Percentiles rank a stretch among this genome's conserved stretches.
Evolutionary conservation across 2,797 vertebrate genomes (phyloP).

Genomic region (Pelodytes ibericus): DNA sequence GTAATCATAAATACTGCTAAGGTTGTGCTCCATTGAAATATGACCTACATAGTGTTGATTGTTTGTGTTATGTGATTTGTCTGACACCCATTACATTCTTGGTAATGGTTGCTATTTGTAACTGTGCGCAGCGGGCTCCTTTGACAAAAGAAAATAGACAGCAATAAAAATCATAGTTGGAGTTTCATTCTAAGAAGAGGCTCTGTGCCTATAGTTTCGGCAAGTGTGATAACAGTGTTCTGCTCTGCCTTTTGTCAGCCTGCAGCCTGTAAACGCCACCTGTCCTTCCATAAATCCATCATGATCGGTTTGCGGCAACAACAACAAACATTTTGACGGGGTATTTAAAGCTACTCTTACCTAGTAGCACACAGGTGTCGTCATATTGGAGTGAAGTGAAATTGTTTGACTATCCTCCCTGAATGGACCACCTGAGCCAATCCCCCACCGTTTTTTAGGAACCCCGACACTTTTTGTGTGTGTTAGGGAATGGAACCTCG

Average conservation of each 20-base stretch:
- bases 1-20: constrained; percentile 83
- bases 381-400: no score
- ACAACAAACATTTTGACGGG: no score
- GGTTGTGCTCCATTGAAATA: constrained; percentile 81
- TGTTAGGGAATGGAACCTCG: no score
- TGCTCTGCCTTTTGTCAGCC: constrained; percentile 96
- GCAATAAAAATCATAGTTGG: constrained; percentile 86
- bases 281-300: constrained; percentile 94
- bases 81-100: constrained; percentile 83
- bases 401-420: no score
- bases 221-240: constrained; percentile 96
- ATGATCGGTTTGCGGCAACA: constrained; percentile 78
- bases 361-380: no score
- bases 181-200: constrained; percentile 79
- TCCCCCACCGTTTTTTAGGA: no score
- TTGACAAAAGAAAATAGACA: constrained; percentile 85
- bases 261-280: constrained; percentile 94
- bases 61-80: constrained; percentile 84
- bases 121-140: constrained; percentile 84
- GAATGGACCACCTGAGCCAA: no score
- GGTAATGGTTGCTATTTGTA: constrained; percentile 94
- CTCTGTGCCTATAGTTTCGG: constrained; percentile 87
- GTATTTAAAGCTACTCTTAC: no score
- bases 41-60: constrained; percentile 82
- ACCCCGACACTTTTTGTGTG: no score